Conservation (phyloP, 2,888 invertebrate genomes). For the Amphipoea oculea region DNA sequence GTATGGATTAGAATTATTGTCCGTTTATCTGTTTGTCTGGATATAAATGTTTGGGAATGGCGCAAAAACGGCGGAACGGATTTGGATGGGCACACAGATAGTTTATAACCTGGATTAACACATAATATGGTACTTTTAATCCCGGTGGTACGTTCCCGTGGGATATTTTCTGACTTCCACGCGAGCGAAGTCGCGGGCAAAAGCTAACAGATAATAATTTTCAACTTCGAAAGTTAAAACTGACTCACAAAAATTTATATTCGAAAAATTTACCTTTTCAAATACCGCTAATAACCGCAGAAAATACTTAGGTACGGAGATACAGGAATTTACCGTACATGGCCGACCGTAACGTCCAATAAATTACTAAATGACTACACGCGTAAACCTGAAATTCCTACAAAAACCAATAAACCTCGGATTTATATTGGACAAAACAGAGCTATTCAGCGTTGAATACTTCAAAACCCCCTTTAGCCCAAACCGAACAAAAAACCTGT, state of each 20-base stretch:
- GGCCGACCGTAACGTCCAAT: neutral
- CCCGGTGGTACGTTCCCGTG: neutral
- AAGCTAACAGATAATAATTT: neutral
- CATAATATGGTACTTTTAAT: neutral
- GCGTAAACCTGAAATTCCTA: conserved; percentile 13
- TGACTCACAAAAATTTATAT: neutral
- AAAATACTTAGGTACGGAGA: neutral
- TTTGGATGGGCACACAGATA: neutral
- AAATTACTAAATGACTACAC: conserved; percentile 10
- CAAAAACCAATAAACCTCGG: conserved; percentile 30
- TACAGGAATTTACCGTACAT: conserved; percentile 4
- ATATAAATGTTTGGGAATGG: neutral
- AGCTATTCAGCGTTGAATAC: conserved; percentile 24
- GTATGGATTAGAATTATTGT: neutral
- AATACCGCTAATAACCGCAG: neutral
- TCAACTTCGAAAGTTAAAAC: neutral
- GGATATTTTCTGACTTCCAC: neutral
- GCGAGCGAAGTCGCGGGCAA: neutral
- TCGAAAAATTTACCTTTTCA: neutral
- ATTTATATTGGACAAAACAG: conserved; percentile 1
- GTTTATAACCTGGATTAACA: no score
- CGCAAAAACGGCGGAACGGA: neutral
- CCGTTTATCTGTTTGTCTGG: no score
- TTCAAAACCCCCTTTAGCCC: neutral
- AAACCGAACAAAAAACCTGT: conserved; percentile 12